Percentiles rank a stretch among this genome's conserved stretches.
These are phyloP conservation scores for Eurystomus gularis DNA, from an alignment of 2,113 vertebrate genomes.

Conservation along the genomic window DNA sequence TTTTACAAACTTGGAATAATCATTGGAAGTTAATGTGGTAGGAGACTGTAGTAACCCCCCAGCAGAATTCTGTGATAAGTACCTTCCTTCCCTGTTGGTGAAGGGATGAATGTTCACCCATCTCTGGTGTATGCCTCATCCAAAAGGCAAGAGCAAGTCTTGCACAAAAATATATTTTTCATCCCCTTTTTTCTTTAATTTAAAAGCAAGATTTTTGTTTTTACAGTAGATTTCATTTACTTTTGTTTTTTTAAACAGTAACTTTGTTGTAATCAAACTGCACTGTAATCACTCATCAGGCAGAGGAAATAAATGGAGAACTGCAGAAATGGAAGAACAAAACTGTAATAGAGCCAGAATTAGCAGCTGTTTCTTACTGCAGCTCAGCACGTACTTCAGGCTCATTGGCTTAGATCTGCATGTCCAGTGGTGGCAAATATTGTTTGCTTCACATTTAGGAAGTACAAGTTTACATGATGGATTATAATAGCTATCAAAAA, in stretches of 20 bases:
- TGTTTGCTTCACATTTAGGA: background rate
- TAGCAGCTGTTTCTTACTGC: background rate
- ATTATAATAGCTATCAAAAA: background rate
- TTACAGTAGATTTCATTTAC: background rate
- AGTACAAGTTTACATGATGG: background rate
- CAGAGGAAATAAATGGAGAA: background rate
- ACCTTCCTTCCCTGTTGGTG: background rate
- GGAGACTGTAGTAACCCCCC: background rate
- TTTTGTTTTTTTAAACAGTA: background rate
- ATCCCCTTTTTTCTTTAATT: background rate
- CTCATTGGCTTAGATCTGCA: background rate
- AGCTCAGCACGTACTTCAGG: background rate
- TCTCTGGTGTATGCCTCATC: background rate
- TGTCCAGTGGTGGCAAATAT: background rate
- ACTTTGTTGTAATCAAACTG: background rate
- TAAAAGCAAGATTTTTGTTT: background rate
- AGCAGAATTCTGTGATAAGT: background rate
- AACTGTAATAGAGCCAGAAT: background rate
- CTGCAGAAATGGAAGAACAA: background rate
- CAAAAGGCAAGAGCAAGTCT: background rate
- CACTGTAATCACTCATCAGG: background rate
- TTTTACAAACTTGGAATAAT: background rate
- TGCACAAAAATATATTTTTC: background rate
- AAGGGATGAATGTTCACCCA: rapidly evolving
- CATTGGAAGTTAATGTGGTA: background rate